Conservation (phyloP, 2,888 invertebrate species). For the Cantharis flavilabris region DNA sequence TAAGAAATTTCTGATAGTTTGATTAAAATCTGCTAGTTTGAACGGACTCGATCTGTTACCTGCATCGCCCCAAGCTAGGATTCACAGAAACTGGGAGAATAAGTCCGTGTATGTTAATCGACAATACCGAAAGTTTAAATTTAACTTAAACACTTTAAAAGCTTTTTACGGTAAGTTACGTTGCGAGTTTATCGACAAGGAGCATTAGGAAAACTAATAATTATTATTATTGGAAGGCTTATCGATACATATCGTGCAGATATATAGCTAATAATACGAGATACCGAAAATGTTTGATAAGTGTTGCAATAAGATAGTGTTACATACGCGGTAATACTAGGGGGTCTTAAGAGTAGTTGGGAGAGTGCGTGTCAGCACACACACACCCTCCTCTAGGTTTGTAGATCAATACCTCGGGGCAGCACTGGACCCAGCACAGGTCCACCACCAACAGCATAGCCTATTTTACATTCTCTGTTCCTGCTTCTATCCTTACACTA, state of each 20-base stretch:
- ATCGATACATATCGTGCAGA: background rate
- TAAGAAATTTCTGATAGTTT: constrained; percentile 33
- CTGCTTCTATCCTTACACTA: constrained; percentile 44
- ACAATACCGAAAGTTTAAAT: background rate
- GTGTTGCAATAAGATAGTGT: constrained; percentile 47
- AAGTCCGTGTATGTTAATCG: constrained; percentile 7
- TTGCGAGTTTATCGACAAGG: background rate
- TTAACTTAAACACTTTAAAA: background rate
- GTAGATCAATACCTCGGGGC: constrained; percentile 57
- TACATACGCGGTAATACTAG: constrained; percentile 42
- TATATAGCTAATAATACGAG: constrained; percentile 7
- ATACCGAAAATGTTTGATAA: constrained; percentile 26
- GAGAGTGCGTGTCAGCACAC: constrained; percentile 54
- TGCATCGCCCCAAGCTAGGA: constrained; percentile 27
- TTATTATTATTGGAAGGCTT: background rate
- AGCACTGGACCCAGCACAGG: constrained; percentile 56
- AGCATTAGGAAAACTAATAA: background rate
- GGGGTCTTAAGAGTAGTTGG: constrained; percentile 33
- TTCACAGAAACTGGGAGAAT: constrained; percentile 25
- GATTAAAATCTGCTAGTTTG: constrained; percentile 31
- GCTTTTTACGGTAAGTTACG: background rate
- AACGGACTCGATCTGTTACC: constrained; percentile 30
- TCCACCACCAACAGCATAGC: constrained; percentile 51
- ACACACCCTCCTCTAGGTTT: constrained; percentile 51
- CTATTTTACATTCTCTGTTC: constrained; percentile 61